Base-by-base conservation (phyloP, 1,140 invertebrate species). In the Triops longicaudatus region DNA sequence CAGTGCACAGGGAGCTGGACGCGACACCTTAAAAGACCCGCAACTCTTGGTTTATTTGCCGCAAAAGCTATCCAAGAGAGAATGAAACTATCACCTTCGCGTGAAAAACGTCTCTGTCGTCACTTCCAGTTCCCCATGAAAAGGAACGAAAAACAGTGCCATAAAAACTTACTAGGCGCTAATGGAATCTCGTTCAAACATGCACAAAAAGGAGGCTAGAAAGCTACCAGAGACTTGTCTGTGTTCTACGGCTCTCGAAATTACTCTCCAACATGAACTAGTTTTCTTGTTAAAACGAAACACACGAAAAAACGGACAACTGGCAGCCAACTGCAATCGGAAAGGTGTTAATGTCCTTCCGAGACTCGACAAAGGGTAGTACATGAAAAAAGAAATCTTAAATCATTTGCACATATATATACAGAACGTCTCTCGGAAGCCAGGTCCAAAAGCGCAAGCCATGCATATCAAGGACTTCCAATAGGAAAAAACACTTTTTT, bases 131-230 rank as follows among this genome's bases (percentile, higher is more conserved):
- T 72, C 73, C 73, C 73, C 73, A 17, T 31, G 26, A 73, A 41
- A 73, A 22, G 26, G n/a, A 9, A 72, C 63, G 26, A 11, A 73
- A 73, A 73, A 4, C 17, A 14, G 14, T 6, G 2, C 37, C 73
- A 73, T 17, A 28, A 73, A n/a, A 31, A 41, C 14, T n/a, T 73
- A 22, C 27, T 31, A 73, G 27, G 27, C 37, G 26, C 27, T 73
- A 41, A 41, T 73, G 73, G 37, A 31, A 73, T 73, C 27, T 41
- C 73, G 27, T 73, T 73, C 73, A 28, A 28, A 31, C 37, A 41
- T 73, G 27, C 1, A 28, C 37, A 41, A 41, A 41, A 41, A 73
- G 26, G 37, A 22, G 73, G 73, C 26, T 7, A 41, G 17, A 14
- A 22, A 5, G 6, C 6, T 63, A 63, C 50, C 50, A 63, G 14